Evolutionary conservation across 2,888 invertebrate species (phyloP).

Genomic region (Apotomis turbidana): DNA sequence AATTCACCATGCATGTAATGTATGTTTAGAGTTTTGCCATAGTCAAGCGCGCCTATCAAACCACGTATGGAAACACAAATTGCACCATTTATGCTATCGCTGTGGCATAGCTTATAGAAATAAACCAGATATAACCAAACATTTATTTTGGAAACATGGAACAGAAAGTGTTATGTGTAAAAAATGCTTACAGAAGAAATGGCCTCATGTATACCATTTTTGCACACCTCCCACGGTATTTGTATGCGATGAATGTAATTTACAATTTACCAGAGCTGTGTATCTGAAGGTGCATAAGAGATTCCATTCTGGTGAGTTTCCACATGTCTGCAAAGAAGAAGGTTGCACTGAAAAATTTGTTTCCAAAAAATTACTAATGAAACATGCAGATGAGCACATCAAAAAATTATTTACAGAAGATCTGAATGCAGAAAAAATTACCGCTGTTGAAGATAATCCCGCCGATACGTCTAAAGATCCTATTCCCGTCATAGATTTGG

Average conservation of each 20-base stretch:
- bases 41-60: conserved; percentile 92
- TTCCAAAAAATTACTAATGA: conserved; percentile 89
- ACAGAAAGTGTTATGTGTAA: conserved; percentile 94
- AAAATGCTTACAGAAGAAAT: conserved; percentile 93
- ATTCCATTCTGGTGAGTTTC: conserved; percentile 88
- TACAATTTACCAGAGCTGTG: conserved; percentile 89
- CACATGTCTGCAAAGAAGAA: conserved; percentile 89
- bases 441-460: conserved; percentile 53
- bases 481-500: conserved; percentile 69
- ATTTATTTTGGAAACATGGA: conserved; percentile 96
- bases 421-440: conserved; percentile 60
- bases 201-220: conserved; percentile 96
- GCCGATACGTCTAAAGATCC: conserved; percentile 64
- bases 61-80: conserved; percentile 95
- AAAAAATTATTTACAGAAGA: conserved; percentile 65
- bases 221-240: conserved; percentile 92
- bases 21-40: conserved; percentile 92
- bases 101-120: conserved; percentile 95
- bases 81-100: conserved; percentile 93
- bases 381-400: conserved; percentile 87
- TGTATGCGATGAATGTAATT: conserved; percentile 91
- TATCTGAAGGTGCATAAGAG: conserved; percentile 93
- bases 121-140: conserved; percentile 94
- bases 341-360: conserved; percentile 91
- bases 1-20: conserved; percentile 93